These are phyloP conservation scores for Lepidurus packardi DNA, from an alignment of 1,140 invertebrate species.

Conservation along the genomic window DNA sequence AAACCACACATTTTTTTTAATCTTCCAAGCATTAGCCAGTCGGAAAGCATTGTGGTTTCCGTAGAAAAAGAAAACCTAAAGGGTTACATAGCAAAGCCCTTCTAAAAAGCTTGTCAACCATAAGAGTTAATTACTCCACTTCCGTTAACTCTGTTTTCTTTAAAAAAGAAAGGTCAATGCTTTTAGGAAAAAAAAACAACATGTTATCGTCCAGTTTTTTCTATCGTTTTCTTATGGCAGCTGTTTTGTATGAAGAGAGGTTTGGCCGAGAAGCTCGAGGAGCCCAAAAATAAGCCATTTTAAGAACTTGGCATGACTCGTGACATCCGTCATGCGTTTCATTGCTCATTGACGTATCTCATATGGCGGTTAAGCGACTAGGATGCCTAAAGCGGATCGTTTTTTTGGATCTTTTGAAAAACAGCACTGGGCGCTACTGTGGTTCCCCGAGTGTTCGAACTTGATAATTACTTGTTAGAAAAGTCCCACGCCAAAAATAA, in stretches of 20 bases:
- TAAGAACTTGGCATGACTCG: not conserved
- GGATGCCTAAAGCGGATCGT: not conserved
- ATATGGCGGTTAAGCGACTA: not conserved
- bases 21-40: too few relatives aligned
- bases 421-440: not conserved
- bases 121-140: too few relatives aligned
- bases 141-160: too few relatives aligned
- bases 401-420: not conserved
- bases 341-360: not conserved
- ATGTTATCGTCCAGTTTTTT: too few relatives aligned
- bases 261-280: not conserved
- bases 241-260: not conserved
- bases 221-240: not conserved
- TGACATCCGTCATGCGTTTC: slow-evolving; percentile 17
- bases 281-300: not conserved
- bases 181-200: too few relatives aligned
- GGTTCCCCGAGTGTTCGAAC: not conserved
- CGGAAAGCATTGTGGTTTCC: too few relatives aligned
- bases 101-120: too few relatives aligned
- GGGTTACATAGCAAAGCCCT: too few relatives aligned
- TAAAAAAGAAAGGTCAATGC: too few relatives aligned
- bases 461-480: not conserved
- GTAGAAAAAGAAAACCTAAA: too few relatives aligned
- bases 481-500: not conserved
- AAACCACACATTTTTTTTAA: too few relatives aligned